Evolutionary conservation across 2,113 vertebrate genomes (phyloP).

Genomic region (Ciconia stormi): DNA sequence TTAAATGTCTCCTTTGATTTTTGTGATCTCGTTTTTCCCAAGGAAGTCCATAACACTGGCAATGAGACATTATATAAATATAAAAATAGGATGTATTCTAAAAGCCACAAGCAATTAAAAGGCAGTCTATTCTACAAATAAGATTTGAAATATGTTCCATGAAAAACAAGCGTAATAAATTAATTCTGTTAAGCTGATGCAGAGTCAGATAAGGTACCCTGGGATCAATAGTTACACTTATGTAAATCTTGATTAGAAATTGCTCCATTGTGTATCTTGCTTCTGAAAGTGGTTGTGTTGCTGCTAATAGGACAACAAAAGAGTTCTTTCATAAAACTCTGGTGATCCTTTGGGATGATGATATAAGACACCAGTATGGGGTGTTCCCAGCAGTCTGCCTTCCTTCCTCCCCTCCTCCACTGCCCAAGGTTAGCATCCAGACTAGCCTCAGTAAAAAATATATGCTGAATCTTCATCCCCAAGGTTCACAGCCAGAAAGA

Average conservation of each 20-base stretch:
- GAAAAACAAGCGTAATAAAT: not conserved
- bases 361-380: not conserved
- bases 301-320: not conserved
- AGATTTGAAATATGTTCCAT: not conserved
- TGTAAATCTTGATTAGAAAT: not conserved
- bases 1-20: slow-evolving; percentile 55
- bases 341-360: not conserved
- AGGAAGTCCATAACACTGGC: not conserved
- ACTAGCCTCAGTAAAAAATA: not conserved
- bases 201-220: not conserved
- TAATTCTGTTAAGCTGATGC: not conserved
- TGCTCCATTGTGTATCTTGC: not conserved
- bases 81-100: not conserved
- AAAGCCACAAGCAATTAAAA: slow-evolving; percentile 32
- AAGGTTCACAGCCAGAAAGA: not conserved
- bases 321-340: not conserved
- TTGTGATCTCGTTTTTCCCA: not conserved
- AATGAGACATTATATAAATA: not conserved
- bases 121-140: not conserved
- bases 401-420: not conserved
- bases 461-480: not conserved
- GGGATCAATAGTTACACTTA: not conserved
- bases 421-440: not conserved
- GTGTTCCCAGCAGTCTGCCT: not conserved
- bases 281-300: not conserved